Evolutionary conservation across 2,888 invertebrate species (phyloP).

Genomic region (Chaetogeoica ovagalla): DNA sequence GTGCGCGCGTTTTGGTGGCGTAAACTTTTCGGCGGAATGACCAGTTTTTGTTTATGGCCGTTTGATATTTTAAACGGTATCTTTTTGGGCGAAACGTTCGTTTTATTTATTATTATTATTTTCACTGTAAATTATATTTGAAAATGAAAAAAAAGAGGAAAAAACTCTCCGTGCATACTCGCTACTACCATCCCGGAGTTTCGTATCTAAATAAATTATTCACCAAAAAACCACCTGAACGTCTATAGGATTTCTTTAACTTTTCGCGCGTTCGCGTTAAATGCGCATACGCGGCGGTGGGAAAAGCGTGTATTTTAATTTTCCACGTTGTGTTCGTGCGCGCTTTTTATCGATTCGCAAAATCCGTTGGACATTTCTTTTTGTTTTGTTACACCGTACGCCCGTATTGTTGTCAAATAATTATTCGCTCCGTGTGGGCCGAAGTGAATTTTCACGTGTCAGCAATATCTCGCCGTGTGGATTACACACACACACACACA

Average conservation of each 20-base stretch:
- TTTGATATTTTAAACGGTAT: slow-evolving; percentile 2
- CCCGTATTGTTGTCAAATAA: no score
- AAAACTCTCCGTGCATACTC: background rate
- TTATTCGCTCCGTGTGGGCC: no score
- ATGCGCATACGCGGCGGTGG: background rate
- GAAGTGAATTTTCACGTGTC: no score
- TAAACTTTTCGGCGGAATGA: background rate
- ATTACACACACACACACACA: no score
- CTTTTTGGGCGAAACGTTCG: background rate
- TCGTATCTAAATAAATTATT: slow-evolving; percentile 30
- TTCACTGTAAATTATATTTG: slow-evolving; percentile 16
- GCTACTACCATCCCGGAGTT: background rate
- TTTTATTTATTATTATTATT: slow-evolving; percentile 24
- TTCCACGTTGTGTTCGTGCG: background rate
- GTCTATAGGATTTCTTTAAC: slow-evolving; percentile 4
- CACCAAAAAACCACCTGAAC: background rate
- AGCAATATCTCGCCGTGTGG: no score
- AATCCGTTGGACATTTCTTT: no score
- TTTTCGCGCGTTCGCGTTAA: background rate
- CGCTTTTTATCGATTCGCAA: background rate
- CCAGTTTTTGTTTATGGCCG: slow-evolving; percentile 10
- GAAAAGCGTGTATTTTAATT: background rate
- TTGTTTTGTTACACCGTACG: no score
- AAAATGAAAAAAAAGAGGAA: background rate
- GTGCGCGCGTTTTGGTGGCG: no score